Evolutionary conservation across 1,140 invertebrate genomes (phyloP).

Genomic region (Rhopalosiphum maidis): DNA sequence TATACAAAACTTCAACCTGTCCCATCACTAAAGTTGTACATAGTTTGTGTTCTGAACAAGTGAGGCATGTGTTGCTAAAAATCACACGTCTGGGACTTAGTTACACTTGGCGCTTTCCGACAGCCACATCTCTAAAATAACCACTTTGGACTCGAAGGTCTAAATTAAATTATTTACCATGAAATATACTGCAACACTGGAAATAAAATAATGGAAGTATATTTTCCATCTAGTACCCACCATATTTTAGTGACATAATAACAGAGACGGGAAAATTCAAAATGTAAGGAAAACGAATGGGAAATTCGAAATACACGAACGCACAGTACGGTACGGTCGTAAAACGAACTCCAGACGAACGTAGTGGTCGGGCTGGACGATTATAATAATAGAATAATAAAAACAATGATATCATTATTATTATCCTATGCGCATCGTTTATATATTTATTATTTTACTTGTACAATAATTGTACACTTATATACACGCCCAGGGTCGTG

Average conservation of each 20-base stretch:
- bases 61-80: constrained; percentile 1
- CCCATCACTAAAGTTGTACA: background rate
- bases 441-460: background rate
- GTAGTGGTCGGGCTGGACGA: background rate
- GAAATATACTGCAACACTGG: background rate
- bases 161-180: constrained; percentile 5
- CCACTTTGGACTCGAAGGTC: constrained; percentile 4
- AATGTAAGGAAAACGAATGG: background rate
- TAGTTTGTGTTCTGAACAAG: background rate
- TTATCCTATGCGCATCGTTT: background rate
- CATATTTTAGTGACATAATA: constrained; percentile 1
- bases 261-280: background rate
- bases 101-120: background rate
- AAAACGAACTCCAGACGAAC: background rate
- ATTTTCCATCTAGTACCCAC: background rate
- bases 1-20: background rate
- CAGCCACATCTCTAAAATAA: background rate
- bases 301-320: background rate
- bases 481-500: background rate
- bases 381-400: background rate
- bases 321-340: background rate
- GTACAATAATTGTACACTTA: background rate
- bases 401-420: background rate
- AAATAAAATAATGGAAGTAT: constrained; percentile 8
- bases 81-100: constrained; percentile 6